Base-by-base conservation (phyloP, 2,888 invertebrate species). In the Sclerodermus sp. region DNA sequence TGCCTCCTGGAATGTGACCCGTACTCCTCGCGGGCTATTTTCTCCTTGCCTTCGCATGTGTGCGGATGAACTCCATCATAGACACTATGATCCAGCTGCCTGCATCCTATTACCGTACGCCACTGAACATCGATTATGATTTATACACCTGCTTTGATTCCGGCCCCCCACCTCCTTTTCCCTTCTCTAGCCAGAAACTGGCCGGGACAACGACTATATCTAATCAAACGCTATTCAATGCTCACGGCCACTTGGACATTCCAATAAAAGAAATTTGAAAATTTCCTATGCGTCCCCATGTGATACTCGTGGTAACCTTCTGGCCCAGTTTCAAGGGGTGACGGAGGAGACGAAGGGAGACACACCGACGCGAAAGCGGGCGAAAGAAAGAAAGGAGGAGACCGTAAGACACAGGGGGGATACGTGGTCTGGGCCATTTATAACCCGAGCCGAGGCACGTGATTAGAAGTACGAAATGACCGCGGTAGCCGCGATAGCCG, bases 1-100 rank as follows among this genome's bases (percentile, higher is more conserved):
- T 77, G 68, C 75, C 51, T 56, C 41, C 16, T 65, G 76, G 77
- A 77, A 77, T 76, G 76, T 76, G 76, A 76, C 75, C 76, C 73
- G 66, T 71, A 71, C 74, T 71, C 72, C 71, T 69, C 67, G 55
- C 64, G 58, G 49, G n/a, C n/a, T n/a, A n/a, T n/a, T n/a, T n/a
- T n/a, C n/a, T n/a, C n/a, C n/a, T n/a, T 23, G 8, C 23, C 23
- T 8, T 23, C 23, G 3, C 8, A 23, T 23, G 23, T 23, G 23
- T 23, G 23, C 23, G 23, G 23, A 3, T 23, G 4, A 23, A 52
- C 16, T 17, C 29, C 34, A 5, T 34, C 34, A 34, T 34, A 34
- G 34, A 34, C 4, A 14, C 8, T 5, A 10, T 23, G 23, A 23
- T 23, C 23, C 23, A 23, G n/a, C 23, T 8, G 23, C 32, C n/a